Conservation (phyloP, 2,888 invertebrate genomes). For the Parnassius glacialis region DNA sequence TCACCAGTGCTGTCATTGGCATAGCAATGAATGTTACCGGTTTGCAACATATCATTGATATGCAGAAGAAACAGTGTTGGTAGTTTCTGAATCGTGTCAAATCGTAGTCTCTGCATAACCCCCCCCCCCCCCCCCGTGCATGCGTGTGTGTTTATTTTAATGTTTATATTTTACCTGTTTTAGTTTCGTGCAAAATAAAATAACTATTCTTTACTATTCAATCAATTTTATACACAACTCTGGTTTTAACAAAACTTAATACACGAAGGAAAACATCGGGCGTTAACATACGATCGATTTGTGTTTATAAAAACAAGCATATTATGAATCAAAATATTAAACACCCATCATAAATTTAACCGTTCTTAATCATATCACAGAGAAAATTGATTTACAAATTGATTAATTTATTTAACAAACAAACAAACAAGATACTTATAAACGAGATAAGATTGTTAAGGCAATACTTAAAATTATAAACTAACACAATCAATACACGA, state of each 20-base stretch:
- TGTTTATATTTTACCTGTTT: too few relatives aligned
- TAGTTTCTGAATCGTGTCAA: too few relatives aligned
- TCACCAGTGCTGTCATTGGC: too few relatives aligned
- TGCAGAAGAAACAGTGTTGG: too few relatives aligned
- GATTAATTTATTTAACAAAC: slow-evolving; percentile 42
- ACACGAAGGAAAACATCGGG: slow-evolving; percentile 48
- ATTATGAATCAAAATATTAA: neutral
- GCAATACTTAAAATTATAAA: slow-evolving; percentile 7
- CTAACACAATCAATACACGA: too few relatives aligned
- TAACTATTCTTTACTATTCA: slow-evolving; percentile 25
- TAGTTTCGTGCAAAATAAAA: slow-evolving; percentile 8
- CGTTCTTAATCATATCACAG: slow-evolving; percentile 67
- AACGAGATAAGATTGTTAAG: slow-evolving; percentile 19
- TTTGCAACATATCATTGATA: too few relatives aligned
- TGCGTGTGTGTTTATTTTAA: too few relatives aligned
- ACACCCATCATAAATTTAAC: slow-evolving; percentile 7
- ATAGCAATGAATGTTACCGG: too few relatives aligned
- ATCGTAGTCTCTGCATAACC: too few relatives aligned
- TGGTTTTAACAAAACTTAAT: slow-evolving; percentile 50
- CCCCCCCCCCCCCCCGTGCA: too few relatives aligned
- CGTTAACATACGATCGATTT: slow-evolving; percentile 11
- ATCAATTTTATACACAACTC: slow-evolving; percentile 64
- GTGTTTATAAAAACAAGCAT: neutral
- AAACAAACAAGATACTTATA: slow-evolving; percentile 21
- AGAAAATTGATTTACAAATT: slow-evolving; percentile 53